Evolutionary conservation across 2,888 invertebrate genomes (phyloP), one percentile per base, ranked within the genome.

Genomic region (Drosophila infuscata): DNA sequence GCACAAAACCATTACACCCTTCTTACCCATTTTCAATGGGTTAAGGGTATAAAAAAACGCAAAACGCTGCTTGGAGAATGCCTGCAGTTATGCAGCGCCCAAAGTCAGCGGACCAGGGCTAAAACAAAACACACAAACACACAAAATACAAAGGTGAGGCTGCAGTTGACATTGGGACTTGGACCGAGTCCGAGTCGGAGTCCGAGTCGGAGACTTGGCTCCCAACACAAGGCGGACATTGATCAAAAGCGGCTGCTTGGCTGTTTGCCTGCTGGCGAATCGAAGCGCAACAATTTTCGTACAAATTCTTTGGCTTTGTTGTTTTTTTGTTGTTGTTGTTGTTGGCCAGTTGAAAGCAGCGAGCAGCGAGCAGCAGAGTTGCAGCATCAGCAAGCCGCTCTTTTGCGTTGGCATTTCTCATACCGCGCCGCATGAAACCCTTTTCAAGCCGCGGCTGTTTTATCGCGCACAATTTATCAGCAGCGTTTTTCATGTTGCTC

Each of bases 391-490:
- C 30, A 38, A 25, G 59, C 54, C 25, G 29, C 59, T 68, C 76
- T 53, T 46, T 59, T 35, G 58, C 70, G 12, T 35, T 48, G 59
- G 57, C 71, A 89, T 82, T 87, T 90, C 84, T 87, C 87, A 90
- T 83, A 70, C 68, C 59, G 72, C 71, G 41, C 70, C 67, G 66
- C 77, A 76, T 65, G 77, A 74, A 87, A 90, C 89, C 89, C 87
- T 89, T 87, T 76, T 90, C 84, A 89, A 87, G 78, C 78, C 69
- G 15, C 41, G 30, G 46, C 58, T 38, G 81, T 77, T 88, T 88
- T 88, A 88, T 88, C 88, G 88, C 88, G 88, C 67, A 88, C 88
- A 88, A 88, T 88, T 88, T 88, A 91, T 88, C 88, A 88, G 87
- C 91, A 75, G 78, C 70, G 83, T 86, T 86, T 90, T 86, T 90